Percentiles rank a stretch among this genome's conserved stretches.
These are phyloP conservation scores for Harlomillsia oculata DNA, from an alignment of 1,140 invertebrate genomes.

Conservation along the genomic window DNA sequence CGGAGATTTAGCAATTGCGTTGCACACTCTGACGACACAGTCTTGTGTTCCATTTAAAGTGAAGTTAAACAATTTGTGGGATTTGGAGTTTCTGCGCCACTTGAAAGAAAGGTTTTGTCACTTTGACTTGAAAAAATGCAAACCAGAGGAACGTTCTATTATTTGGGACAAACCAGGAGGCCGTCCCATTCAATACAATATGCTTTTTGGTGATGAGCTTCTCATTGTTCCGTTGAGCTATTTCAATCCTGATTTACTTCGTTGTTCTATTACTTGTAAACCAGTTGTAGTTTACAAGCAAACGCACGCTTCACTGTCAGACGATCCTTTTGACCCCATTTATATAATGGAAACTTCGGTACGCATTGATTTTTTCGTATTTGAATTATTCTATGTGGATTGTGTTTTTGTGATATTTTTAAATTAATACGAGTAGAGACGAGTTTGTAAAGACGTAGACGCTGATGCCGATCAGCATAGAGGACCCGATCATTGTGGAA, in stretches of 20 bases:
- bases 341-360: slow-evolving; percentile 79
- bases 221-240: slow-evolving; percentile 79
- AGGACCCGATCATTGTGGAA: slow-evolving; percentile 65
- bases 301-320: slow-evolving; percentile 63
- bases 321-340: slow-evolving; percentile 88
- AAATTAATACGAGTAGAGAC: too few relatives aligned
- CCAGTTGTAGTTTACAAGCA: slow-evolving; percentile 48
- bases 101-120: slow-evolving; percentile 86
- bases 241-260: slow-evolving; percentile 80
- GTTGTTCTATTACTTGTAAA: slow-evolving; percentile 62
- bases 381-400: too few relatives aligned
- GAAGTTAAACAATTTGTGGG: slow-evolving; percentile 33
- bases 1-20: slow-evolving; percentile 73
- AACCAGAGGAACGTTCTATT: slow-evolving; percentile 69
- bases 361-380: slow-evolving; percentile 23
- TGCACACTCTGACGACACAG: slow-evolving; percentile 76
- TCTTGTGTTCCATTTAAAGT: slow-evolving; percentile 61
- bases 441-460: slow-evolving; percentile 47
- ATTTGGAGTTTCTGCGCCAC: slow-evolving; percentile 57
- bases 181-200: slow-evolving; percentile 61
- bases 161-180: slow-evolving; percentile 60
- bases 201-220: slow-evolving; percentile 77
- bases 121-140: slow-evolving; percentile 52
- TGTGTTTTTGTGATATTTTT: too few relatives aligned
- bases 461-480: slow-evolving; percentile 39